phyloP scores from a whole-genome alignment of 2,888 invertebrate species.

The Pardosa pseudoannulata region DNA sequence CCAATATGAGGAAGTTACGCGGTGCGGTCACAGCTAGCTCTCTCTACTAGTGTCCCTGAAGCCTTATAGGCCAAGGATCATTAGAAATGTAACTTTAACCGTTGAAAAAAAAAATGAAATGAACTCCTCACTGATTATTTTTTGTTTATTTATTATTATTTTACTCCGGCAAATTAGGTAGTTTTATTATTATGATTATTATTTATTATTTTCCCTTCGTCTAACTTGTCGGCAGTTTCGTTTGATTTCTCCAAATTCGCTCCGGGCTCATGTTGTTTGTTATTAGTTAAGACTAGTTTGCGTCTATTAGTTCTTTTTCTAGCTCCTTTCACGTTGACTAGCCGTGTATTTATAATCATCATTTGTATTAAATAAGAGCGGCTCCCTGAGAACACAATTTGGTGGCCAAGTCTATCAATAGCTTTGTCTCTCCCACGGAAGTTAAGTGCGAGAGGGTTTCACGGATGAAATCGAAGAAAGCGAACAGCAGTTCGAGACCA shows the following conservation, averaged over 20 bases:
- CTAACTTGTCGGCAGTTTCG: neutral
- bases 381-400: neutral
- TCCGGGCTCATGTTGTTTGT: neutral
- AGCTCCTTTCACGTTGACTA: neutral
- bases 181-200: too few relatives aligned
- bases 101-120: too few relatives aligned
- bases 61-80: conserved; percentile 32
- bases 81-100: conserved; percentile 23
- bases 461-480: too few relatives aligned
- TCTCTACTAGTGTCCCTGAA: conserved; percentile 21
- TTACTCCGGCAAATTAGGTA: neutral
- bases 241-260: neutral
- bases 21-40: conserved; percentile 7
- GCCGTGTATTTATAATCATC: neutral
- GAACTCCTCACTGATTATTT: neutral
- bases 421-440: too few relatives aligned
- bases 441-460: too few relatives aligned
- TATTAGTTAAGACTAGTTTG: neutral
- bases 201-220: too few relatives aligned
- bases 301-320: neutral
- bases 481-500: too few relatives aligned
- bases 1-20: conserved; percentile 30
- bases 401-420: neutral
- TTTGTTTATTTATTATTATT: too few relatives aligned
- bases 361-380: neutral